Base-by-base conservation (phyloP, 92 coral and sea anemone species). In the Bergia puertoricense region DNA sequence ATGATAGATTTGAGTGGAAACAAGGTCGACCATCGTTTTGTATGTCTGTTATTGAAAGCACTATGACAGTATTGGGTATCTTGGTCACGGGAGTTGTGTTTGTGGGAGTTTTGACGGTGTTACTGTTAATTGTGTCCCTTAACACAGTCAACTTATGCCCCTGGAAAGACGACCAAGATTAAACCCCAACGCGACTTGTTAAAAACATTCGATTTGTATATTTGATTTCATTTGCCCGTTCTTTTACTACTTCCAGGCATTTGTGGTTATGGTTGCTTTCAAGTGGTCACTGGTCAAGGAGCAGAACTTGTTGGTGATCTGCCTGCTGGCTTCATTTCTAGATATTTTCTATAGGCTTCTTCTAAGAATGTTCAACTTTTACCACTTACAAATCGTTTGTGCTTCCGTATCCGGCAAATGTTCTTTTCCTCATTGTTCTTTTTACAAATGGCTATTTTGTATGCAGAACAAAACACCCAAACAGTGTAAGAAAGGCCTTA, bases 291-390 rank as follows among this genome's bases (percentile, higher is more conserved):
- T n/a, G n/a, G n/a, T n/a, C n/a, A n/a, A n/a, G n/a, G n/a, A n/a
- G n/a, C n/a, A n/a, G n/a, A n/a, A n/a, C n/a, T n/a, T n/a, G n/a
- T n/a, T n/a, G n/a, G n/a, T n/a, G n/a, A n/a, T n/a, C n/a, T n/a
- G n/a, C n/a, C n/a, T n/a, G n/a, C n/a, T n/a, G n/a, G n/a, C n/a
- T 22, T 77, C 81, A 41, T 72, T 77, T 20, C 10, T 88, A 14
- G 90, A 88, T 41, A 56, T 88, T 7, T 84, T 54, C 38, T 88
- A 88, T 56, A 48, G 90, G 10, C 82, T 81, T 50, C 41, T 81
- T 39, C 81, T 88, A 8, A 23, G 50, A 4, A 36, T 88, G 0
- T 88, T 66, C 57, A 85, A 81, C 18, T 2, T 74, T 42, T 23
- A 62, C 69, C n/a, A 62, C 69, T 23, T 62, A 62, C n/a, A 62